Base-by-base conservation (phyloP, 2,888 invertebrate species). In the Papilio elwesi region DNA sequence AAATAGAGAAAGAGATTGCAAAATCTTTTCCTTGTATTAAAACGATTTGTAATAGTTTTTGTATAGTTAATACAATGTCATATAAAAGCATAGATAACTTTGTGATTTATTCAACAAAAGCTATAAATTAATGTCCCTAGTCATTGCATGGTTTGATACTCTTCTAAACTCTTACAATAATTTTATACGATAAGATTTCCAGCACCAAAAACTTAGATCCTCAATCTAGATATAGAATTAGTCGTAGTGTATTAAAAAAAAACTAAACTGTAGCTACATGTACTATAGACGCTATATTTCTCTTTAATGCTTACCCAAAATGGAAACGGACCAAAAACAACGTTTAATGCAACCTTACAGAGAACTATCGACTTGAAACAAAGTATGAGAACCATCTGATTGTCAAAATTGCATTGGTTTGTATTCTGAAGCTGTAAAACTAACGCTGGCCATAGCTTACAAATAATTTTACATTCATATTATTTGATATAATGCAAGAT, bases 301-400 rank as follows among this genome's bases (percentile, higher is more conserved):
- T 91, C 88, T 91, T 92, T 92, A 88, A 87, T 89, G 93, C 93
- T 90, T 91, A 88, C 93, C 90, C 85, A 90, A 43, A 7, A 90
- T 80, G 88, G 92, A 87, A 90, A 87, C 87, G 92, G 93, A 92
- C 83, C 69, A 80, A 84, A 83, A 82, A 77, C 74, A 76, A 75
- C 59, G 13, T 38, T 62, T 38, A 9, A 43, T 26, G 7, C 68
- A 62, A 64, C 87, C 93, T 94, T 94, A 95, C 96, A 99, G 99
- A 99, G 95, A 99, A 99, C 95, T 98, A 99, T 95, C 97, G 98
- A 83, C 96, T 98, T 90, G 98, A 98, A 94, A 98, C 98, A 91
- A 97, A 98, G 92, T 98, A 98, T 95, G 98, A 99, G 95, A 98
- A 98, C 92, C 98, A 99, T 94, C 96, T 99, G 91, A 98, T 99